phyloP scores from a whole-genome alignment of 2,797 vertebrate species.

The Danio albolineatus region DNA sequence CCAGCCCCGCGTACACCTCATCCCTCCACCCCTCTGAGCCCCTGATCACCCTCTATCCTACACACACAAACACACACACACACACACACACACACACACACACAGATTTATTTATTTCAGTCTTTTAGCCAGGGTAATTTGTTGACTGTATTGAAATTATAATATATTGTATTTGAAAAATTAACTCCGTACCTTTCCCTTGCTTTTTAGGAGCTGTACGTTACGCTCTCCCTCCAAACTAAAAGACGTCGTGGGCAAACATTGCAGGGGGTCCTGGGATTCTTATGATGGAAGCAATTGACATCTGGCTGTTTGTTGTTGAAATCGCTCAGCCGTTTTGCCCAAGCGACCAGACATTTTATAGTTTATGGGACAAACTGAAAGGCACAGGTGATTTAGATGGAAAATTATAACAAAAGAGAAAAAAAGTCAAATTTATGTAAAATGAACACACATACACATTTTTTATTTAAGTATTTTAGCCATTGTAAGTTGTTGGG shows the following conservation, averaged over 20 bases:
- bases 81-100: background rate
- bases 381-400: background rate
- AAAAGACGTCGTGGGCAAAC: slow-evolving; percentile 62
- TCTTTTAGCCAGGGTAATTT: slow-evolving; percentile 94
- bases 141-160: slow-evolving; percentile 93
- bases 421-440: too few relatives aligned
- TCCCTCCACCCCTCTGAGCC: slow-evolving; percentile 24
- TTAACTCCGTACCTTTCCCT: slow-evolving; percentile 80
- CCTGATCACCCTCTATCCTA: slow-evolving; percentile 29
- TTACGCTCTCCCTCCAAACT: slow-evolving; percentile 1
- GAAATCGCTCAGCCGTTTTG: slow-evolving; percentile 75
- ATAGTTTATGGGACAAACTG: background rate
- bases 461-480: too few relatives aligned
- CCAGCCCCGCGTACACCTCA: slow-evolving; percentile 54
- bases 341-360: slow-evolving; percentile 65
- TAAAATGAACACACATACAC: too few relatives aligned
- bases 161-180: slow-evolving; percentile 82
- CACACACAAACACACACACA: slow-evolving; percentile 33
- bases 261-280: slow-evolving; percentile 84
- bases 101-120: slow-evolving; percentile 74
- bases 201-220: slow-evolving; percentile 53
- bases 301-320: slow-evolving; percentile 85
- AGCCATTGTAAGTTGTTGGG: too few relatives aligned
- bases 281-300: slow-evolving; percentile 88
- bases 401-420: too few relatives aligned